Conservation (phyloP, 2,797 vertebrate species). For the Xenops minutus region DNA sequence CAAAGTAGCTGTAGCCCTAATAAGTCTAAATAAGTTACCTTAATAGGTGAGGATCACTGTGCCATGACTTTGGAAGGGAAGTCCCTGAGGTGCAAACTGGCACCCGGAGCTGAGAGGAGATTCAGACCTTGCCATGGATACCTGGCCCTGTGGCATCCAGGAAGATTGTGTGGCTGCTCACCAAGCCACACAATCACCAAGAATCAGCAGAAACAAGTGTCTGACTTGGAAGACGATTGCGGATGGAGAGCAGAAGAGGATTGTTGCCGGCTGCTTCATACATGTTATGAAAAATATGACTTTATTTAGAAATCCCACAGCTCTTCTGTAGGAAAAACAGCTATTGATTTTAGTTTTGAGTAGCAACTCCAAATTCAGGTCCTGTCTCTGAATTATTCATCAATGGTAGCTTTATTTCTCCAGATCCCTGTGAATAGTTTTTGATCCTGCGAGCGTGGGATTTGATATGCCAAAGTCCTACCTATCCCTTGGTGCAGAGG, state of each 20-base stretch:
- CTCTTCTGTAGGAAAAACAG: not conserved
- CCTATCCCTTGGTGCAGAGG: not conserved
- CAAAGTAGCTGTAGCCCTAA: not conserved
- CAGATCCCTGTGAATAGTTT: not conserved
- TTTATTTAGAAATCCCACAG: not conserved
- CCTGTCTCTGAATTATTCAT: conserved; percentile 30
- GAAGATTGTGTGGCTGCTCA: not conserved
- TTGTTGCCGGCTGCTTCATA: not conserved
- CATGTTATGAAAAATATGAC: not conserved
- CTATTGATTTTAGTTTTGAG: not conserved
- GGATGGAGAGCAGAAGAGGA: not conserved
- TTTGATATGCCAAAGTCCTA: not conserved
- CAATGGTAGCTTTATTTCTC: not conserved
- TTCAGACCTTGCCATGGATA: not conserved
- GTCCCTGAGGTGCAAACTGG: not conserved
- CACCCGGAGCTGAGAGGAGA: not conserved
- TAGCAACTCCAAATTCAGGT: not conserved
- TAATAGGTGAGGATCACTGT: not conserved
- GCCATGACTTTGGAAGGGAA: not conserved
- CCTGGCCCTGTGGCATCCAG: no score
- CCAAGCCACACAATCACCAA: not conserved
- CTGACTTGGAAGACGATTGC: not conserved
- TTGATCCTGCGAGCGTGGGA: not conserved
- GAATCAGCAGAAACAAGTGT: not conserved
- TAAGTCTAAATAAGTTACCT: not conserved